phyloP scores from a whole-genome alignment of 2,113 vertebrate species.

The Platanista minor region DNA sequence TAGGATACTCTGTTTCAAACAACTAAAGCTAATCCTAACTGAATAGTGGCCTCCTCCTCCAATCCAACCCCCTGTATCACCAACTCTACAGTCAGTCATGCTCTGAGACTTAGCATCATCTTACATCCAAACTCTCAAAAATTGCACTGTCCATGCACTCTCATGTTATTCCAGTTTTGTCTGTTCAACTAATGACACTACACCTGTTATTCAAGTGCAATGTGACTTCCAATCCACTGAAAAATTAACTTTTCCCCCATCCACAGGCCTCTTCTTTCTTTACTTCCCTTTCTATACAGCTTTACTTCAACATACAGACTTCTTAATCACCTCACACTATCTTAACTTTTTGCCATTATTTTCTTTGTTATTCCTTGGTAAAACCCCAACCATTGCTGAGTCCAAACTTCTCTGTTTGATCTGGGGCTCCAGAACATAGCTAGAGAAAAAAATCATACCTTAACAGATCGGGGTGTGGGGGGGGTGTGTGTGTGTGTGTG shows the following conservation, averaged over 20 bases:
- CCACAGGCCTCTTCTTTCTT: not conserved
- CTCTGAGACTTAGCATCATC: not conserved
- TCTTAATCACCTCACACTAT: not conserved
- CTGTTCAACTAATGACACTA: not conserved
- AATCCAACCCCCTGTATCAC: not conserved
- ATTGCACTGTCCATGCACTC: not conserved
- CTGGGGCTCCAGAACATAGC: not conserved
- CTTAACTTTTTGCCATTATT: not conserved
- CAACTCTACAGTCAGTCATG: not conserved
- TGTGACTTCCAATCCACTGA: not conserved
- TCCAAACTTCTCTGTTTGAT: not conserved
- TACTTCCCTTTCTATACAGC: not conserved
- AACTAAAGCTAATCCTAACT: not conserved
- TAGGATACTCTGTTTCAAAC: not conserved
- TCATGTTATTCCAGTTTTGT: not conserved
- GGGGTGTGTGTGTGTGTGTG: not conserved
- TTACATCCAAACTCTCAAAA: not conserved
- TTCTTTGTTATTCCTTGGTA: not conserved
- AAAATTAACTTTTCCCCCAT: not conserved
- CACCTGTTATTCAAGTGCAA: not conserved
- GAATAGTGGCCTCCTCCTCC: not conserved
- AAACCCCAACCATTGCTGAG: not conserved
- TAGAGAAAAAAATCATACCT: not conserved
- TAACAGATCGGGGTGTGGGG: not conserved
- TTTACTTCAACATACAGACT: not conserved